Evolutionary conservation across 2,797 vertebrate species (phyloP), one percentile per base, ranked within the genome.

Genomic region (Pristis pectinata): DNA sequence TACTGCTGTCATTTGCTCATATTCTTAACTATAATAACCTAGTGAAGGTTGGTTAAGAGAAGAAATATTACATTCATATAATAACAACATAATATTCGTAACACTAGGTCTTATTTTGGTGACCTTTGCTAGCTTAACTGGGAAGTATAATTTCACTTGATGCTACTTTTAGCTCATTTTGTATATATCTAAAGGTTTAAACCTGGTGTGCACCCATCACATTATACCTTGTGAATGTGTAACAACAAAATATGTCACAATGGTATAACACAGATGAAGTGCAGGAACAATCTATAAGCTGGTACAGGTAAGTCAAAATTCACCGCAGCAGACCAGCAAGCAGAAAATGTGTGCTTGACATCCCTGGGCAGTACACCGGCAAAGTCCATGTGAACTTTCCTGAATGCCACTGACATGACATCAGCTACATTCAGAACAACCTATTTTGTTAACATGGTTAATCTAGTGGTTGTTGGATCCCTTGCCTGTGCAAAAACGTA

Each of bases 41-140:
- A 13, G 49, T 30, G 27, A 17, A 80, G 15, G 41, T 37, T 80
- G n/a, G 17, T 41, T 80, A 41, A 44, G 37, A 37, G 77, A 17
- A 22, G 37, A 41, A 41, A 53, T 30, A 49, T 53, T 85, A 53
- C 56, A 49, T 85, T 53, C 6, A 49, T 85, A n/a, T n/a, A n/a
- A n/a, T n/a, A n/a, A n/a, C n/a, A n/a, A n/a, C n/a, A 76, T 76
- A 76, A 76, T 74, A 85, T 85, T 85, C 53, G 49, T 85, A 85
- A 19, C 44, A 22, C 22, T 1, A 10, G 49, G 9, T 83, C 24
- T 53, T 53, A 30, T 83, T 27, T n/a, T 83, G 44, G 22, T 49
- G 80, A 53, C 22, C 17, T 41, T 80, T 80, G 77, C 37, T 2
- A 22, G 37, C 80, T 41, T 6, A 41, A 80, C 77, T 49, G 85